A percentile compares a stretch with the other conserved stretches of the same genome.
Evolutionary conservation across 1,140 invertebrate genomes (phyloP).

Genomic region (Drosophila kepulauana): DNA sequence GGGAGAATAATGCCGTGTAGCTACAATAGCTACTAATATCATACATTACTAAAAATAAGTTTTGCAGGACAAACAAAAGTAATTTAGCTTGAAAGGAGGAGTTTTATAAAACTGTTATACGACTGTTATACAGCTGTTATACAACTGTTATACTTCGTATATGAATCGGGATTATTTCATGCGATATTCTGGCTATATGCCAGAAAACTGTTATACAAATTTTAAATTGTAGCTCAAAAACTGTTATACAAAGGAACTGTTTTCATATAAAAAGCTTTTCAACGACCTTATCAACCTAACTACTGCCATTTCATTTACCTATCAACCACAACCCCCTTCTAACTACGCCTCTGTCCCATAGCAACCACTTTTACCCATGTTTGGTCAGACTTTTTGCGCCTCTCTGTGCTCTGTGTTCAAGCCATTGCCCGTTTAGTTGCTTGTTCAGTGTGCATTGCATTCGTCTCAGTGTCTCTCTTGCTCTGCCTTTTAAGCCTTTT

Average conservation of each 20-base stretch:
- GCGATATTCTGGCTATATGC: no score
- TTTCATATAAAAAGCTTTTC: no score
- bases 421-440: conserved; percentile 65
- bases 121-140: not conserved
- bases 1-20: no score
- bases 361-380: conserved; percentile 47
- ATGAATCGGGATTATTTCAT: no score
- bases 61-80: no score
- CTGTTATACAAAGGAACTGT: no score
- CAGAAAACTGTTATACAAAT: no score
- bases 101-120: not conserved
- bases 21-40: no score
- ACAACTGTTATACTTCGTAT: no score
- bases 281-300: not conserved
- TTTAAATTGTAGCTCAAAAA: no score
- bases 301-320: no score
- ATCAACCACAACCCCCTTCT: not conserved
- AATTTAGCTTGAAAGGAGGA: not conserved
- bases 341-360: conserved; percentile 25
- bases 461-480: not conserved
- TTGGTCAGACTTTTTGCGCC: conserved; percentile 48
- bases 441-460: conserved; percentile 60
- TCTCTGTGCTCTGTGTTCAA: conserved; percentile 27
- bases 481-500: conserved; percentile 35
- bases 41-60: no score